phyloP scores from a whole-genome alignment of 1,140 invertebrate genomes.

The Pseudoatta argentina region DNA sequence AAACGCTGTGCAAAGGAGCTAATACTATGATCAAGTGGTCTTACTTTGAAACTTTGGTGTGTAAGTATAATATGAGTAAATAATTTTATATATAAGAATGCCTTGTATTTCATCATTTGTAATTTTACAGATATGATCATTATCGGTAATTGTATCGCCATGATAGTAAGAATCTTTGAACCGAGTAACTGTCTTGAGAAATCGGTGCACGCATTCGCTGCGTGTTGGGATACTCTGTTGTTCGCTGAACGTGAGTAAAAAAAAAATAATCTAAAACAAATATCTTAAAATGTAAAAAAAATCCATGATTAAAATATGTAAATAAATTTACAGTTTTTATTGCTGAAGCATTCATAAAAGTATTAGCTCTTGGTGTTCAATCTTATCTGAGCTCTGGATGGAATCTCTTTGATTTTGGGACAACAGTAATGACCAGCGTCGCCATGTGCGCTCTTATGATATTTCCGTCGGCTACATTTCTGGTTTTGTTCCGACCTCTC shows the following conservation, averaged over 20 bases:
- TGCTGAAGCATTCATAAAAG: constrained; percentile 91
- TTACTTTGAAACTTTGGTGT: constrained; percentile 91
- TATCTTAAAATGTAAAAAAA: neutral
- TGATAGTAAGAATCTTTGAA: constrained; percentile 88
- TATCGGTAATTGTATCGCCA: constrained; percentile 89
- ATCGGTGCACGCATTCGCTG: constrained; percentile 89
- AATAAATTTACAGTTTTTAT: constrained; percentile 90
- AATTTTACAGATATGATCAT: constrained; percentile 89
- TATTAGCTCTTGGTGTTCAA: constrained; percentile 90
- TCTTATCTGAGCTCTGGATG: constrained; percentile 94
- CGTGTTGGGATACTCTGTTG: constrained; percentile 91
- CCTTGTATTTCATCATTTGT: neutral
- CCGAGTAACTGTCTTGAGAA: constrained; percentile 86
- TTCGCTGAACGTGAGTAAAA: constrained; percentile 89
- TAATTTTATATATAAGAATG: neutral
- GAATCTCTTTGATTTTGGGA: constrained; percentile 94
- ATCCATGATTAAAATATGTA: neutral
- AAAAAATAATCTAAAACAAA: neutral
- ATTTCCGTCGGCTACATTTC: constrained; percentile 90
- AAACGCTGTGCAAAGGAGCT: constrained; percentile 89
- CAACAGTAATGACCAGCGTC: constrained; percentile 90
- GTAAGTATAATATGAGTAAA: constrained; percentile 86
- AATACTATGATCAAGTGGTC: constrained; percentile 89
- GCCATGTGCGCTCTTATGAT: constrained; percentile 90
- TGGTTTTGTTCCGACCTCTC: constrained; percentile 91